Evolutionary conservation across 1,140 invertebrate genomes (phyloP).

Genomic region (Amphibalanus amphitrite): DNA sequence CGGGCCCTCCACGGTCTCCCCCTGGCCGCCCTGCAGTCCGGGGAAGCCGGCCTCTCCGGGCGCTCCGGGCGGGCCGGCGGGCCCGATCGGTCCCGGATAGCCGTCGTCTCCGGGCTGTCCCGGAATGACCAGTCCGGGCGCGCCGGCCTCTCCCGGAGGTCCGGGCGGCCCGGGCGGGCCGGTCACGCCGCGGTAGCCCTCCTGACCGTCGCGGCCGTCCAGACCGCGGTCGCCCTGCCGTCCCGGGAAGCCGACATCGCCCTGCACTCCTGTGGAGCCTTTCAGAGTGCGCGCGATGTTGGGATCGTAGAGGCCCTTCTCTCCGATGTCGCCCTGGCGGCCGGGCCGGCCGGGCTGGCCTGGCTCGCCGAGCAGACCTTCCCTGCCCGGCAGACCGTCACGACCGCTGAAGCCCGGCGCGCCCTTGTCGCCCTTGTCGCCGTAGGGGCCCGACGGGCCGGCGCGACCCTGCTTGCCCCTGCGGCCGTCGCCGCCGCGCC

Average conservation of each 20-base stretch:
- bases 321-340: background rate
- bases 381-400: background rate
- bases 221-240: background rate
- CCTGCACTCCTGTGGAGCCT: background rate
- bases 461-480: background rate
- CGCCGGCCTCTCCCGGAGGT: background rate
- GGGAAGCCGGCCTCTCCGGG: background rate
- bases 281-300: background rate
- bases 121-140: background rate
- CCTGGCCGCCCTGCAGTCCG: background rate
- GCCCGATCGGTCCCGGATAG: background rate
- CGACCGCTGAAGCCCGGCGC: background rate
- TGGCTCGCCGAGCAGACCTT: background rate
- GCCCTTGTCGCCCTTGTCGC: constrained; percentile 5
- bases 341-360: background rate
- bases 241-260: background rate
- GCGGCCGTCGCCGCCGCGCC: background rate
- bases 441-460: background rate
- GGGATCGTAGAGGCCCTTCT: background rate
- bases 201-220: background rate
- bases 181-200: background rate
- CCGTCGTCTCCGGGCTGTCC: background rate
- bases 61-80: background rate
- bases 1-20: background rate
- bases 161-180: background rate